Evolutionary conservation across 2,888 invertebrate species (phyloP).

Genomic region (Trissoscelio sp.): DNA sequence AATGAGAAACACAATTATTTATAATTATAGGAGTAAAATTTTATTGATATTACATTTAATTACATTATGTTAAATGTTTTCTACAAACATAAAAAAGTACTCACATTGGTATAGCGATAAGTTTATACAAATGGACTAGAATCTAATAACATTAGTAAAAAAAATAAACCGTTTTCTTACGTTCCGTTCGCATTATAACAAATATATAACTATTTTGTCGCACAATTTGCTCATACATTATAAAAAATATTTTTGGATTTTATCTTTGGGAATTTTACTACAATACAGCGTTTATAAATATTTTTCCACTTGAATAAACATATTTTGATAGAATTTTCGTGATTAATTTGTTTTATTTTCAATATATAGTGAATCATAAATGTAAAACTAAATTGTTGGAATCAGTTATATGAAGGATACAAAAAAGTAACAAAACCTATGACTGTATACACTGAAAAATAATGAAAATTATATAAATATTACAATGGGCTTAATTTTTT

Average conservation of each 20-base stretch:
- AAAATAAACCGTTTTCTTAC: conserved; percentile 70
- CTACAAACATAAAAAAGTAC: conserved; percentile 27
- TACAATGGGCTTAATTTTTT: too few relatives aligned
- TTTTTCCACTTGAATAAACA: conserved; percentile 52
- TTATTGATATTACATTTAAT: conserved; percentile 28
- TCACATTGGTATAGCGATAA: conserved; percentile 4
- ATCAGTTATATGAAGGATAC: too few relatives aligned
- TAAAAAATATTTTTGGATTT: conserved; percentile 81
- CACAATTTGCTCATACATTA: conserved; percentile 72
- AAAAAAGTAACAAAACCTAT: too few relatives aligned
- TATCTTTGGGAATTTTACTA: conserved; percentile 79
- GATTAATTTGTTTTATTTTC: too few relatives aligned
- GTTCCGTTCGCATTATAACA: conserved; percentile 21
- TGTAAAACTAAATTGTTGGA: too few relatives aligned
- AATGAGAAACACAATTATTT: too few relatives aligned
- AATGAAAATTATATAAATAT: too few relatives aligned
- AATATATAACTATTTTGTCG: conserved; percentile 70
- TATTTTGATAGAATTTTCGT: background rate
- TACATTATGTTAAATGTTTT: conserved; percentile 30
- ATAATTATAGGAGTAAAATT: conserved; percentile 19
- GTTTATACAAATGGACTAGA: conserved; percentile 73
- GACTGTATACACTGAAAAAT: too few relatives aligned
- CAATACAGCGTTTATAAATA: conserved; percentile 58
- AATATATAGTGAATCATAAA: too few relatives aligned
- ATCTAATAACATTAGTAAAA: conserved; percentile 76